Evolutionary conservation across 2,888 invertebrate genomes (phyloP).

Genomic region (Caenorhabditis wallacei): DNA sequence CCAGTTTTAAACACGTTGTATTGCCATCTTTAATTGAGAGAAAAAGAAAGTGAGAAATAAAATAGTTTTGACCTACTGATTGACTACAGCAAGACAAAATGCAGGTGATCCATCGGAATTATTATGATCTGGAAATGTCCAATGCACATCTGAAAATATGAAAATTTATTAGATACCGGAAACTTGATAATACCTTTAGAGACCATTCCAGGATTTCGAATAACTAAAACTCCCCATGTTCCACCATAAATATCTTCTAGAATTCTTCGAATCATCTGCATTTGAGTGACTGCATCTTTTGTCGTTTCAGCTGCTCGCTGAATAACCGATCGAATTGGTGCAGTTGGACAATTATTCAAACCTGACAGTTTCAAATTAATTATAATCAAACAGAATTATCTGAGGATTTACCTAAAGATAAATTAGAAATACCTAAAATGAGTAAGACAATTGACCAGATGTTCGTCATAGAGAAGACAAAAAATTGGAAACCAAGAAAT

Average conservation of each 20-base stretch:
- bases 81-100: slow-evolving; percentile 80
- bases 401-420: slow-evolving; percentile 26
- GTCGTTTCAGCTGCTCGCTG: slow-evolving; percentile 74
- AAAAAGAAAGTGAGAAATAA: not conserved
- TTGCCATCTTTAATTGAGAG: slow-evolving; percentile 75
- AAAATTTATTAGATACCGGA: not conserved
- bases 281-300: slow-evolving; percentile 74
- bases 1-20: slow-evolving; percentile 83
- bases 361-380: slow-evolving; percentile 72
- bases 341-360: slow-evolving; percentile 82
- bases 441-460: slow-evolving; percentile 21
- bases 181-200: slow-evolving; percentile 76
- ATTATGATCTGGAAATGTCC: slow-evolving; percentile 82
- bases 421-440: not conserved
- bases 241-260: slow-evolving; percentile 83
- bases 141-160: slow-evolving; percentile 76
- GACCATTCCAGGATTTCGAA: slow-evolving; percentile 77
- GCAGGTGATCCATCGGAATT: slow-evolving; percentile 80
- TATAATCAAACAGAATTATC: too few relatives aligned
- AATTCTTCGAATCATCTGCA: slow-evolving; percentile 81
- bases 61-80: slow-evolving; percentile 48
- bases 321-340: slow-evolving; percentile 77
- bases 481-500: not conserved
- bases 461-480: slow-evolving; percentile 10
- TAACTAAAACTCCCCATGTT: slow-evolving; percentile 82